Conservation (phyloP, 92 coral and sea anemone genomes). For the Epizoanthus ramosus region DNA sequence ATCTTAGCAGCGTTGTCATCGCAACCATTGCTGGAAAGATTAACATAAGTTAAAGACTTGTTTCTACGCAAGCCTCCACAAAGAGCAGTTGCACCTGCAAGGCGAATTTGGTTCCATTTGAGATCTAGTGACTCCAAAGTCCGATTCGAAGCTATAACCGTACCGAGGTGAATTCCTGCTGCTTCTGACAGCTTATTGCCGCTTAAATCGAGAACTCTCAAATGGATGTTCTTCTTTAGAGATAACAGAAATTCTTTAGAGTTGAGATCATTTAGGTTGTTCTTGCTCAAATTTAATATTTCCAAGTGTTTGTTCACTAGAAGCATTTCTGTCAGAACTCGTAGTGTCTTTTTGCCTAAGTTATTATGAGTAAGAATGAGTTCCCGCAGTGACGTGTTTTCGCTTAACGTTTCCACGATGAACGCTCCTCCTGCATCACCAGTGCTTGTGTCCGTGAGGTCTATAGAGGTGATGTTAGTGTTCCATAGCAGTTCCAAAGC, state of each 20-base stretch:
- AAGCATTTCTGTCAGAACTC: conserved; percentile 24
- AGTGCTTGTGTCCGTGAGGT: conserved; percentile 25
- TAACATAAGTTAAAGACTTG: conserved; percentile 3
- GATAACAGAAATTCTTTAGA: background rate
- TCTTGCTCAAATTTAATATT: conserved; percentile 23
- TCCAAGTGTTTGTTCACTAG: conserved; percentile 22
- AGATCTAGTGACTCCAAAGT: conserved; percentile 24
- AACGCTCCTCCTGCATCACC: conserved; percentile 38
- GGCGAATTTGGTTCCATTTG: conserved; percentile 40
- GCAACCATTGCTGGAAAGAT: conserved; percentile 41
- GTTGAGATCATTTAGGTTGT: conserved; percentile 28
- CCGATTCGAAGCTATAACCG: conserved; percentile 7
- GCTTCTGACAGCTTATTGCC: conserved; percentile 28
- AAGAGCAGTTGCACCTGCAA: conserved; percentile 11
- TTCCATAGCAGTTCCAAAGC: conserved; percentile 49
- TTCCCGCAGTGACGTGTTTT: conserved; percentile 11
- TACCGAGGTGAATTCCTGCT: conserved; percentile 30
- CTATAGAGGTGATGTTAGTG: conserved; percentile 9
- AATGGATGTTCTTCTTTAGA: background rate
- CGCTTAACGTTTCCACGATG: conserved; percentile 38
- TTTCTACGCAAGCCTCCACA: conserved; percentile 33
- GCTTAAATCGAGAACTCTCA: conserved; percentile 40
- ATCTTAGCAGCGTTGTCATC: conserved; percentile 31
- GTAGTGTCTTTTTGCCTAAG: conserved; percentile 27
- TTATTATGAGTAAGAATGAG: conserved; percentile 16